Base-by-base conservation (phyloP, 64 coral and sea anemone species). In the Montipora sp. region DNA sequence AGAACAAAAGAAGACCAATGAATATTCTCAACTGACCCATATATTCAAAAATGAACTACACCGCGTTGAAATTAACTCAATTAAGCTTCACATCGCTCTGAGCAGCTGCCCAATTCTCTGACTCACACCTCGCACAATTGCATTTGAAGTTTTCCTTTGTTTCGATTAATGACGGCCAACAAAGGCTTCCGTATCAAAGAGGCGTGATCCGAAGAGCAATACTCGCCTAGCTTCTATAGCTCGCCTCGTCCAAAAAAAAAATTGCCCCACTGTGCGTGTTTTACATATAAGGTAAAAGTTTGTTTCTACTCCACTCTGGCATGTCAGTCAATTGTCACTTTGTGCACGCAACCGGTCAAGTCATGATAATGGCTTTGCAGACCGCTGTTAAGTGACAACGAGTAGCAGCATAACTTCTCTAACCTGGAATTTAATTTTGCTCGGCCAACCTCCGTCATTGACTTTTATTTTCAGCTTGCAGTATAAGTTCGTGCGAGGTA, bases 61-160 rank as follows among this genome's bases (percentile, higher is more conserved):
- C 73, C 55, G 88, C 83, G 51, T 85, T 63, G 43, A 89, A 88
- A 98, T 98, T 98, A 87, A 98, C 89, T 98, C 95, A 98, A 98
- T 98, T 98, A 98, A 90, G 82, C 53, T 51, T 60, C 73, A 89
- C 77, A 59, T 81, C 92, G 84, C 79, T 58, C 57, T 77, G 8
- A 88, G 81, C 95, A 94, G 95, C 95, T 94, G 95, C 73, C 77
- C 48, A 73, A 78, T 92, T 78, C 70, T 27, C 23, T 87, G 77
- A 78, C 51, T 93, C 75, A 74, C 55, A 81, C 72, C 55, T 90
- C 57, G 80, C 50, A 55, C 93, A 80, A 88, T 88, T 89, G 88
- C 79, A 90, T 76, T 77, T 90, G 70, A 77, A 75, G 45, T 43
- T 83, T 81, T 84, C 68, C 75, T 83, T 94, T 94, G 93, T 94